Conservation (phyloP, 2,888 invertebrate species). For the Ashinkailepas kermadecensis region DNA sequence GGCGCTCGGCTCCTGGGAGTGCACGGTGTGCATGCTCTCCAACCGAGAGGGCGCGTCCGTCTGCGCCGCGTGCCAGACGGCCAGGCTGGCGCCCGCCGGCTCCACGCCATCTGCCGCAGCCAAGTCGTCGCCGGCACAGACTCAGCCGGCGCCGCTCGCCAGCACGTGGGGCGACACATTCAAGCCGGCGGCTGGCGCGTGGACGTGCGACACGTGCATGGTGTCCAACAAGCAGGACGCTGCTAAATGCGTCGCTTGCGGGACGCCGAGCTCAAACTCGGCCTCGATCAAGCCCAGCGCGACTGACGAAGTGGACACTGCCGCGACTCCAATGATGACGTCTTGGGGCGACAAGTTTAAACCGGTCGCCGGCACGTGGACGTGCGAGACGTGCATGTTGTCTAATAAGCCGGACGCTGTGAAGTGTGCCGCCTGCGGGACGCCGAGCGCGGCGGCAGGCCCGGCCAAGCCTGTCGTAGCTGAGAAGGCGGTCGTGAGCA, state of each 20-base stretch:
- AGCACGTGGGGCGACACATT: constrained; percentile 38
- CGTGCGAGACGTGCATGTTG: constrained; percentile 40
- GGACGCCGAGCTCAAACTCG: constrained; percentile 35
- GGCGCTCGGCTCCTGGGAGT: constrained; percentile 35
- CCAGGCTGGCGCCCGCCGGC: constrained; percentile 36
- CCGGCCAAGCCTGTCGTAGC: neutral
- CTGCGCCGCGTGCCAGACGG: constrained; percentile 39
- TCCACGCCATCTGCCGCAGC: neutral
- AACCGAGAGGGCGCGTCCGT: constrained; percentile 32
- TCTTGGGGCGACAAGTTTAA: constrained; percentile 38
- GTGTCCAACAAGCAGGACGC: constrained; percentile 37
- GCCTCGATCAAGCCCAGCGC: neutral
- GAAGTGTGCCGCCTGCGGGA: constrained; percentile 39
- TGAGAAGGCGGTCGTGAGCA: neutral
- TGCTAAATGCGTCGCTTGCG: constrained; percentile 39
- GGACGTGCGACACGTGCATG: constrained; percentile 41
- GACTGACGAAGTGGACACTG: neutral
- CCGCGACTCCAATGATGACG: neutral
- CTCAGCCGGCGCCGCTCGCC: neutral
- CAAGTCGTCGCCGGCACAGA: neutral
- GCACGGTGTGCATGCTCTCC: constrained; percentile 35
- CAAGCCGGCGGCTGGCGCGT: constrained; percentile 37
- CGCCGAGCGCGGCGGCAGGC: constrained; percentile 34
- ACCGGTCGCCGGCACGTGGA: constrained; percentile 39
- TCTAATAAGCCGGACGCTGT: constrained; percentile 36